phyloP scores from a whole-genome alignment of 2,888 invertebrate genomes.

The Cabera pusaria region DNA sequence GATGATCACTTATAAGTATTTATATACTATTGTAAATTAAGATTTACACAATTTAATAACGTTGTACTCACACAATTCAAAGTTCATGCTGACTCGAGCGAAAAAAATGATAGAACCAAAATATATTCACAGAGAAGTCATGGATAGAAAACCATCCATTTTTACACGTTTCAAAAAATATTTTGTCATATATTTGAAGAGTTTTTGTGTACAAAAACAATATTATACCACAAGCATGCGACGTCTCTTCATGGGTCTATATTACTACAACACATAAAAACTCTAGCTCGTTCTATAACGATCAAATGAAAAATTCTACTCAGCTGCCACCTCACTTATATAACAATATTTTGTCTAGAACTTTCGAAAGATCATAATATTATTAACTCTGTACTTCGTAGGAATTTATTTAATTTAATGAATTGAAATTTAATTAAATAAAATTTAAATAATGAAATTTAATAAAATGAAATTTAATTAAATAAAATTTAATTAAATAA shows the following conservation, averaged over 20 bases:
- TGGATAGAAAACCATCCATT: slow-evolving; percentile 49
- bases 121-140: slow-evolving; percentile 44
- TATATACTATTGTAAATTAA: no score
- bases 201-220: slow-evolving; percentile 67
- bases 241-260: slow-evolving; percentile 43
- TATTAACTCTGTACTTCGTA: no score
- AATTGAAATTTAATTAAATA: no score
- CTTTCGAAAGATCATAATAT: no score
- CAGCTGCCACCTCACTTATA: slow-evolving; percentile 30
- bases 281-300: slow-evolving; percentile 71
- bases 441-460: no score
- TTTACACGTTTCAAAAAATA: slow-evolving; percentile 78
- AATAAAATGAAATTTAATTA: no score
- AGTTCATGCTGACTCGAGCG: slow-evolving; percentile 23
- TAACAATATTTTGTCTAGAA: no score
- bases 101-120: slow-evolving; percentile 36
- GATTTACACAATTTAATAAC: no score
- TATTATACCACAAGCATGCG: slow-evolving; percentile 40
- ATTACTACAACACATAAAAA: slow-evolving; percentile 69
- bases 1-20: no score
- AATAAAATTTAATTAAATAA: no score
- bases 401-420: no score
- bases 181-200: slow-evolving; percentile 37
- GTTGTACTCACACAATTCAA: no score
- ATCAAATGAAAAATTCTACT: slow-evolving; percentile 40